phyloP scores from a whole-genome alignment of 2,797 vertebrate genomes.

The Peromyscus melanophrys region DNA sequence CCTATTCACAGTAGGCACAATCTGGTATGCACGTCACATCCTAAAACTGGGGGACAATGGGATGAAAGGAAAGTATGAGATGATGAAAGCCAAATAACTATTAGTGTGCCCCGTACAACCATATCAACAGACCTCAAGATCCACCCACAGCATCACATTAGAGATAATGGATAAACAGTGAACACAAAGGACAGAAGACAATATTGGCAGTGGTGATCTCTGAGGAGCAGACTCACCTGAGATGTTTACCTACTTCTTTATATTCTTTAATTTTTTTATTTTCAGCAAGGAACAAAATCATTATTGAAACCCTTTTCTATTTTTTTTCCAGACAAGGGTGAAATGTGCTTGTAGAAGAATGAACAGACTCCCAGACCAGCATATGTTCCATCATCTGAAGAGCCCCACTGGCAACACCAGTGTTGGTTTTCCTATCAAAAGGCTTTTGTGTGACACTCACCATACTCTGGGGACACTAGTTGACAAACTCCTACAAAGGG shows the following conservation, averaged over 20 bases:
- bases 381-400: neutral
- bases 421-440: neutral
- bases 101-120: neutral
- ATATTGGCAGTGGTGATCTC: neutral
- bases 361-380: neutral
- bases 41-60: fast-evolving
- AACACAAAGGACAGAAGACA: constrained; percentile 33
- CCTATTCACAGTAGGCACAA: neutral
- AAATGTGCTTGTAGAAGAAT: neutral
- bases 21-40: neutral
- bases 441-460: neutral
- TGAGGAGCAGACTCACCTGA: neutral
- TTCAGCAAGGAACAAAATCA: constrained; percentile 64
- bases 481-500: neutral
- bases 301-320: neutral
- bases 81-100: neutral
- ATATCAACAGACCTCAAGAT: neutral
- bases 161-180: neutral
- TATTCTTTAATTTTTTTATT: constrained; percentile 10
- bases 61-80: neutral
- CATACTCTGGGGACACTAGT: neutral
- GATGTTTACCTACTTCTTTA: neutral
- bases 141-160: neutral
- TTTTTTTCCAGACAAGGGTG: neutral
- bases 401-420: neutral